A percentile compares a stretch with the other conserved stretches of the same genome.
phyloP scores from a whole-genome alignment of 2,113 vertebrate species.

The Psilopogon haemacephalus region DNA sequence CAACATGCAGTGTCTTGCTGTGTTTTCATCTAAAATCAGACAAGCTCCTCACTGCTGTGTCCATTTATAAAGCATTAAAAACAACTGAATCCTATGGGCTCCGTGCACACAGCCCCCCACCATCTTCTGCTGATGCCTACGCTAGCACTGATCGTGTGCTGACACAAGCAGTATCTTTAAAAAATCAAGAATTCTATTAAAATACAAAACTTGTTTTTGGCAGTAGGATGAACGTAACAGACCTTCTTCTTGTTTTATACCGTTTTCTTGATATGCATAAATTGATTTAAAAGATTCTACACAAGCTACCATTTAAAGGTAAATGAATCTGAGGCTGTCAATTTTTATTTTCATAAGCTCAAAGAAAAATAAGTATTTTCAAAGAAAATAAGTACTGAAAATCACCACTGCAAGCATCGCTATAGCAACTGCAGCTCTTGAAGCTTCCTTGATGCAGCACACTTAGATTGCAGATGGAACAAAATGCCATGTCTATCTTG shows the following conservation, averaged over 20 bases:
- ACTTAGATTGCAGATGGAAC: conserved; percentile 41
- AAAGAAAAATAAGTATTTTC: not conserved
- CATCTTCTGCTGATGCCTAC: conserved; percentile 4
- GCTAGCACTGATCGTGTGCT: not conserved
- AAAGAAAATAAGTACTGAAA: conserved; percentile 41
- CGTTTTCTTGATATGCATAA: not conserved
- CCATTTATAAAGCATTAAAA: not conserved
- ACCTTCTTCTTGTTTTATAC: conserved; percentile 1
- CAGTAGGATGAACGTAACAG: not conserved
- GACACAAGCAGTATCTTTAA: not conserved
- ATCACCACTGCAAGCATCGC: conserved; percentile 38
- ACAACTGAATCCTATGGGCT: not conserved
- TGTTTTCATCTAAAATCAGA: conserved; percentile 9
- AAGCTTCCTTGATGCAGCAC: conserved; percentile 22
- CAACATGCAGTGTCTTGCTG: not conserved
- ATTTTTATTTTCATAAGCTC: conserved; percentile 32
- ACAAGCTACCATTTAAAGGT: conserved; percentile 4
- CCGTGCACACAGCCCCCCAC: accelerated
- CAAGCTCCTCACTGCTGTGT: not conserved
- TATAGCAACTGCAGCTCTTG: conserved; percentile 60
- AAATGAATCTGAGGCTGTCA: not conserved
- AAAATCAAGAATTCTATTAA: not conserved
- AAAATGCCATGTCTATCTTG: conserved; percentile 48
- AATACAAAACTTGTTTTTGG: not conserved
- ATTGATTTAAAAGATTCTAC: not conserved